Percentiles rank a stretch among this genome's conserved stretches.
Conservation (phyloP, 2,888 invertebrate species). For the Bellardia pandia region DNA sequence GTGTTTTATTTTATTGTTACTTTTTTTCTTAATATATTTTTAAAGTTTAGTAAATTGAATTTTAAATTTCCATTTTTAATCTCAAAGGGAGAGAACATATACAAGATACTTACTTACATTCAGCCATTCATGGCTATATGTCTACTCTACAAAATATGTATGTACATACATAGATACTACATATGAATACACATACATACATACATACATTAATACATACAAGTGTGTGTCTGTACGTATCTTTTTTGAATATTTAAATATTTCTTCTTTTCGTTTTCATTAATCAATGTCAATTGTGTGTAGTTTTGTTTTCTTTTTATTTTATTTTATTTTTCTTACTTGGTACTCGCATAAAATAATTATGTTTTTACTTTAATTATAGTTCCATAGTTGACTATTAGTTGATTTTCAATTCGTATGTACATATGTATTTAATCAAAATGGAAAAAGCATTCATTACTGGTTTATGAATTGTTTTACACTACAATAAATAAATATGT, state of each 20-base stretch:
- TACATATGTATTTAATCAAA: not conserved
- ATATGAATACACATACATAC: not conserved
- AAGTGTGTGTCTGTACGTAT: not conserved
- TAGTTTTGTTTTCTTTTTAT: conserved; percentile 1
- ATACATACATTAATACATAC: not conserved
- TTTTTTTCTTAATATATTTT: conserved; percentile 10
- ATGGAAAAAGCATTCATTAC: not conserved
- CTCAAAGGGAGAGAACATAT: conserved; percentile 53
- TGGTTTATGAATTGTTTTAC: not conserved
- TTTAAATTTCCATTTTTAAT: conserved; percentile 63
- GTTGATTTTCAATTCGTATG: conserved; percentile 10
- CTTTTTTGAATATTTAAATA: conserved; percentile 35
- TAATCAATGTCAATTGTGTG: conserved; percentile 81
- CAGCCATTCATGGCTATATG: not conserved
- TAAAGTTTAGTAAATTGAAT: conserved; percentile 58
- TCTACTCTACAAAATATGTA: not conserved
- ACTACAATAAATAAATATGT: not conserved
- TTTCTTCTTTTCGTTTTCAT: conserved; percentile 78
- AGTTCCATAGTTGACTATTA: conserved; percentile 9
- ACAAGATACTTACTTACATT: not conserved
- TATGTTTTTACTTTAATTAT: conserved; percentile 53
- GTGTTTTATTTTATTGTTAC: conserved; percentile 12
- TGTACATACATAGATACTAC: not conserved
- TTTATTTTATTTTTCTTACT: not conserved
- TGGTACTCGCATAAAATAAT: conserved; percentile 44